Conservation (phyloP, 2,888 invertebrate genomes). For the Drosophila peninsularis region DNA sequence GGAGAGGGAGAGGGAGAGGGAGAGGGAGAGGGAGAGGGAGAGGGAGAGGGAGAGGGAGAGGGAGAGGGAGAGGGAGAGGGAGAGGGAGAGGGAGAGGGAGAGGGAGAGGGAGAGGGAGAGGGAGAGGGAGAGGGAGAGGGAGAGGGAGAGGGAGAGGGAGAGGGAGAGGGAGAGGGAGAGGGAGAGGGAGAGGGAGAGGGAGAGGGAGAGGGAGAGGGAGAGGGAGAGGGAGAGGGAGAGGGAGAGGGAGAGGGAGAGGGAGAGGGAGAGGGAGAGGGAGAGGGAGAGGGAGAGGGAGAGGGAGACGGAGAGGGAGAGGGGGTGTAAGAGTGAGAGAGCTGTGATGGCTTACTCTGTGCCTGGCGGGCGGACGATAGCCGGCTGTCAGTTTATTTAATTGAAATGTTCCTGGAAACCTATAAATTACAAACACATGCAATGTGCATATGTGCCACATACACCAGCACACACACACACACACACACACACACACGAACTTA, state of each 20-base stretch:
- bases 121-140: not conserved
- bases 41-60: not conserved
- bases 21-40: not conserved
- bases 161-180: not conserved
- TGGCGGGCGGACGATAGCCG: slow-evolving; percentile 44
- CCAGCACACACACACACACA: slow-evolving; percentile 3
- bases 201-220: not conserved
- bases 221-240: not conserved
- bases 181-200: not conserved
- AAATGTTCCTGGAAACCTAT: slow-evolving; percentile 73
- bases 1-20: not conserved
- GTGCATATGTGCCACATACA: slow-evolving; percentile 34
- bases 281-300: not conserved
- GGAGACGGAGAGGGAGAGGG: not conserved
- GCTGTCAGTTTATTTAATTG: slow-evolving; percentile 77
- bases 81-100: not conserved
- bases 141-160: not conserved
- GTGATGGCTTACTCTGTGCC: slow-evolving; percentile 40
- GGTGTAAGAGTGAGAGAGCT: not conserved
- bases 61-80: not conserved
- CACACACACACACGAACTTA: slow-evolving; percentile 16
- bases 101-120: not conserved
- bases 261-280: not conserved
- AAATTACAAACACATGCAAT: slow-evolving; percentile 68
- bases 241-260: not conserved